Percentiles rank a stretch among this genome's conserved stretches.
Evolutionary conservation across 1,140 invertebrate genomes (phyloP).

Genomic region (Drosophila busckii): DNA sequence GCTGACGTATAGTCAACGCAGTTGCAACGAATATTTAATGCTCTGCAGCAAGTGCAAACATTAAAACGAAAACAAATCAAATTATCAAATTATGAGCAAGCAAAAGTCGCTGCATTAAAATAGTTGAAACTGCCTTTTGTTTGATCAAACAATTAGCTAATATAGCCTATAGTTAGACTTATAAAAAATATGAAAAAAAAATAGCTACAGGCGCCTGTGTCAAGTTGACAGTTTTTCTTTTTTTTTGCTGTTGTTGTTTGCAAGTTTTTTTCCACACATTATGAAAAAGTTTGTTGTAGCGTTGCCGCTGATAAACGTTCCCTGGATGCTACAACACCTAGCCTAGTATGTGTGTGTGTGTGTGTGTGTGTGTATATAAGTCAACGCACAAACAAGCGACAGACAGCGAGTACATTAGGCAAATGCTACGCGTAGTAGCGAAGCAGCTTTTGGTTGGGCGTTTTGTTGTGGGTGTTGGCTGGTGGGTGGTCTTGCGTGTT

Average conservation of each 20-base stretch:
- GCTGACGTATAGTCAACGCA: slow-evolving; percentile 1
- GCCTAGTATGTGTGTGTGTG: slow-evolving; percentile 5
- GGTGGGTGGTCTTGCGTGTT: slow-evolving; percentile 45
- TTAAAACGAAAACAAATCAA: too few relatives aligned
- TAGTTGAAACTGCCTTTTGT: too few relatives aligned
- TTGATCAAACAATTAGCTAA: neutral
- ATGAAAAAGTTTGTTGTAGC: slow-evolving; percentile 57
- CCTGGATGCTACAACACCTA: neutral
- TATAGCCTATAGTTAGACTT: neutral
- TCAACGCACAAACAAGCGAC: slow-evolving; percentile 59
- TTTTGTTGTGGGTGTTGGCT: slow-evolving; percentile 1
- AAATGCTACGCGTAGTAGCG: slow-evolving; percentile 39
- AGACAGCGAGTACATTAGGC: slow-evolving; percentile 58
- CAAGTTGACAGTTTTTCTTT: slow-evolving; percentile 57
- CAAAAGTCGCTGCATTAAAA: too few relatives aligned
- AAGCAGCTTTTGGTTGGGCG: slow-evolving; percentile 19
- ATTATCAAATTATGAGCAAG: too few relatives aligned
- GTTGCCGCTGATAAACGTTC: slow-evolving; percentile 48
- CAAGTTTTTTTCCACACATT: slow-evolving; percentile 63
- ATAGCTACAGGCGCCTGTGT: slow-evolving; percentile 34
- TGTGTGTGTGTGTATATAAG: slow-evolving; percentile 39
- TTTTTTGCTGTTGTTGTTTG: slow-evolving; percentile 17
- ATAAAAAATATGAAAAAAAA: slow-evolving; percentile 10
- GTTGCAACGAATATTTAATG: slow-evolving; percentile 31
- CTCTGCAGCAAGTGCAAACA: slow-evolving; percentile 2